phyloP scores from a whole-genome alignment of 2,888 invertebrate genomes.

The Cancer borealis region DNA sequence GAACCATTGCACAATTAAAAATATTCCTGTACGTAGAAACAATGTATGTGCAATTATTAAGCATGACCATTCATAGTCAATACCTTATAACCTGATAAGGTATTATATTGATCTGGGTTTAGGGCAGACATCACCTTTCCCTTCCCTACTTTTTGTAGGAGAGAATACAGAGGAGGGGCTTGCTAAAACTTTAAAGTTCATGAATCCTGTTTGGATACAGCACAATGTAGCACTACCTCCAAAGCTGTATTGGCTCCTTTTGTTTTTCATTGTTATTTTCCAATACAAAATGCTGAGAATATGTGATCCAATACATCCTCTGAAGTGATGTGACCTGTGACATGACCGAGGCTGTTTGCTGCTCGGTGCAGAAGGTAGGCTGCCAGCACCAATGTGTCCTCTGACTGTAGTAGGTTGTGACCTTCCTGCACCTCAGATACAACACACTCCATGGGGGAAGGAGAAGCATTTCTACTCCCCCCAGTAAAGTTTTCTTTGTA shows the following conservation, averaged over 20 bases:
- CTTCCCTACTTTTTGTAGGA: too few relatives aligned
- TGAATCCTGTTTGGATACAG: too few relatives aligned
- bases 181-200: too few relatives aligned
- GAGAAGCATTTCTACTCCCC: neutral
- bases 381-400: constrained; percentile 83
- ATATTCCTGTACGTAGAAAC: too few relatives aligned
- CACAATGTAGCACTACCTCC: too few relatives aligned
- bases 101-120: too few relatives aligned
- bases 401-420: constrained; percentile 51
- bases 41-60: too few relatives aligned
- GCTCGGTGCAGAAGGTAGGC: constrained; percentile 86
- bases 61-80: too few relatives aligned
- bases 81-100: too few relatives aligned
- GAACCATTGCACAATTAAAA: too few relatives aligned
- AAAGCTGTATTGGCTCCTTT: neutral
- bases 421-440: neutral
- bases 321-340: constrained; percentile 88
- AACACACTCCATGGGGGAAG: neutral
- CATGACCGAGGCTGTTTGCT: constrained; percentile 86
- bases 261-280: constrained; percentile 84
- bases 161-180: too few relatives aligned
- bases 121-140: too few relatives aligned
- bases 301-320: constrained; percentile 91
- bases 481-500: neutral
- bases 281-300: constrained; percentile 93